Evolutionary conservation across 2,888 invertebrate genomes (phyloP), one percentile per base, ranked within the genome.

Genomic region (Leptinotarsa rubiginosa): DNA sequence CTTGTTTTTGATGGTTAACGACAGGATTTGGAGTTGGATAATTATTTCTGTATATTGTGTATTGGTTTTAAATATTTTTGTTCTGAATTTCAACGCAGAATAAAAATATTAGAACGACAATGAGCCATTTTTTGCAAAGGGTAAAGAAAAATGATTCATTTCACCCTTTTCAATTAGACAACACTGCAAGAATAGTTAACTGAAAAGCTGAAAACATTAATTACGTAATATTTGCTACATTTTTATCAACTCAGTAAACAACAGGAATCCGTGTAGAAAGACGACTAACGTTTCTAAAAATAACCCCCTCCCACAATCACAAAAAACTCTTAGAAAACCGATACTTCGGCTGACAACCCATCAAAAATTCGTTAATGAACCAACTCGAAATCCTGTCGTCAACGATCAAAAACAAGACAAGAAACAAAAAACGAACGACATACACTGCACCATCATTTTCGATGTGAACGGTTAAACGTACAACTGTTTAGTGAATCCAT

Each of bases 401-500:
- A 31, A 41, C 13, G 54, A 54, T 54, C 25, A 41, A 10, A 52
- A 70, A 47, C 52, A 31, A 49, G 67, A 47, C 56, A 22, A 59
- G 54, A 41, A 72, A 47, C 49, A 22, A 49, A 68, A 25, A 56
- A 54, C 25, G 20, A 65, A 68, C 65, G 31, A 79, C 70, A 75
- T 77, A 65, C 59, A 41, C 12, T 10, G 3, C 10, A 41, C 41
- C 41, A 2, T 41, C 41, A 10, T 41, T 59, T 56, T 16, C 76
- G 76, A 80, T 83, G 84, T 81, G 83, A 80, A 81, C 81, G 75
- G 78, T 76, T 70, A 73, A 72, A 74, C 78, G 76, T 79, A 77
- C 78, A 75, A 76, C 76, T 75, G 74, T 75, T 75, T 75, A 81
- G 80, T 83, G 91, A 90, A 90, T 90, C 92, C 92, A 92, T 92